Percentiles rank a stretch among this genome's conserved stretches.
Evolutionary conservation across 2,888 invertebrate genomes (phyloP).

Genomic region (Nemotelus pantherinus): DNA sequence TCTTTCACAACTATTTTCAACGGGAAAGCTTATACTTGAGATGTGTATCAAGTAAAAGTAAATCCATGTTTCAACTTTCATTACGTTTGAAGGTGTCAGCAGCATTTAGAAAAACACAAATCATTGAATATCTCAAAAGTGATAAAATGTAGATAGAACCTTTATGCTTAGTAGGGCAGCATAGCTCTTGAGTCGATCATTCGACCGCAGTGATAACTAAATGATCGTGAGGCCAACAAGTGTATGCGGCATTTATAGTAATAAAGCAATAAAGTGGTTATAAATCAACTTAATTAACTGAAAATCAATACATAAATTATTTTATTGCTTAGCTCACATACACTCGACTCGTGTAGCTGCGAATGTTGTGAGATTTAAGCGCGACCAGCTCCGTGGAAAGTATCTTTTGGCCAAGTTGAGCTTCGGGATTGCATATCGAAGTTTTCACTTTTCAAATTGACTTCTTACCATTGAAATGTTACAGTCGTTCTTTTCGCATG

Average conservation of each 20-base stretch:
- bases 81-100: no score
- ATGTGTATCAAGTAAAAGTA: no score
- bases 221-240: conserved; percentile 14
- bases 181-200: background rate
- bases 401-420: background rate
- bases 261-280: conserved; percentile 59
- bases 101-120: no score
- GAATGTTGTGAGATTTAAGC: background rate
- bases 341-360: conserved; percentile 50
- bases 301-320: conserved; percentile 61
- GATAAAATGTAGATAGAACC: no score
- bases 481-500: background rate
- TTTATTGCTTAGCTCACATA: conserved; percentile 27
- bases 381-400: background rate
- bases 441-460: conserved; percentile 37
- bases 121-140: no score
- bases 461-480: conserved; percentile 33
- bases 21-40: no score
- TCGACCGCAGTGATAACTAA: conserved; percentile 19
- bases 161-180: no score
- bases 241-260: conserved; percentile 53
- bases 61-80: no score
- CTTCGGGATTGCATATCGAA: background rate
- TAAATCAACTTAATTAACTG: conserved; percentile 62
- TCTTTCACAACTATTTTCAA: no score